Evolutionary conservation across 1,140 invertebrate species (phyloP).

Genomic region (Drosophila murphyi): DNA sequence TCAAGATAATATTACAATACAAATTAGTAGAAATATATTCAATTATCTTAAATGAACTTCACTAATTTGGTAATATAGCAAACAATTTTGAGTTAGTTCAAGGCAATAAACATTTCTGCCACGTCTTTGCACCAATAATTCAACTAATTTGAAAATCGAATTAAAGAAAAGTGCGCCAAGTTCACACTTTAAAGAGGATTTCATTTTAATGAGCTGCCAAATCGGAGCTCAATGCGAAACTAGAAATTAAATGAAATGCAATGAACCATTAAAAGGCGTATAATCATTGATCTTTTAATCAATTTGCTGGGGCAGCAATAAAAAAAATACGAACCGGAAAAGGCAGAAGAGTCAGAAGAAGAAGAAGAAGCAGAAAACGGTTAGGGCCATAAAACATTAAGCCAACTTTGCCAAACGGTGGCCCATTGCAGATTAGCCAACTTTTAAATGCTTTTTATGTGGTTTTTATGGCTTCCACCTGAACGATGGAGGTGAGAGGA

Average conservation of each 20-base stretch:
- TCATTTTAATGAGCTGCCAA: conserved; percentile 24
- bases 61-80: too few species aligned
- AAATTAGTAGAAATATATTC: too few species aligned
- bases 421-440: conserved; percentile 64
- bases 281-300: conserved; percentile 83
- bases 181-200: not conserved
- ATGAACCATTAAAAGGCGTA: conserved; percentile 74
- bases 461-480: conserved; percentile 65
- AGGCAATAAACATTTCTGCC: too few species aligned
- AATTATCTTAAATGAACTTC: too few species aligned
- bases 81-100: too few species aligned
- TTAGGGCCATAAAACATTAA: conserved; percentile 72
- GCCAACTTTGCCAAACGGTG: conserved; percentile 55
- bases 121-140: not conserved
- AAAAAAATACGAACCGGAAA: conserved; percentile 23
- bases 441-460: conserved; percentile 82
- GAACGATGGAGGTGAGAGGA: not conserved
- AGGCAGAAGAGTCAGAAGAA: conserved; percentile 2
- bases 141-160: not conserved
- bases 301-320: conserved; percentile 72
- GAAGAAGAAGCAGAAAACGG: conserved; percentile 18
- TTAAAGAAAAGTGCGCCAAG: not conserved
- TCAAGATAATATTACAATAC: too few species aligned
- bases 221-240: conserved; percentile 8
- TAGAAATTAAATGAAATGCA: conserved; percentile 71